These are phyloP conservation scores for Eupsilia transversa DNA, from an alignment of 2,888 invertebrate species.

Conservation along the genomic window DNA sequence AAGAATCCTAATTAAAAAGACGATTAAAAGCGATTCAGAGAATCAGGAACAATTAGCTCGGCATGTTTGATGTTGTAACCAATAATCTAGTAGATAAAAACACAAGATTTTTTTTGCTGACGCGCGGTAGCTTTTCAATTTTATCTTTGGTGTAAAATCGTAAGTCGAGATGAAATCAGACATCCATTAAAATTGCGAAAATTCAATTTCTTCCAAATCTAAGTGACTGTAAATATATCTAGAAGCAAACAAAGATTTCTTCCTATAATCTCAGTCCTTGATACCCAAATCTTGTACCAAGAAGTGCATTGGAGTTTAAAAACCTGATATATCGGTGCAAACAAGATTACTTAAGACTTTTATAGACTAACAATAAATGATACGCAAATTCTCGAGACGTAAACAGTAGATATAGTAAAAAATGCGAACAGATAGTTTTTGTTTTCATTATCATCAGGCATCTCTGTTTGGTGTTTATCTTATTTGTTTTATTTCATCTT, in stretches of 20 bases:
- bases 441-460: constrained; percentile 26
- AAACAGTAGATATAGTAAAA: constrained; percentile 26
- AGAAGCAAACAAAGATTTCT: constrained; percentile 1
- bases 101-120: neutral
- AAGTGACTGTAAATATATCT: neutral
- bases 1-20: constrained; percentile 52
- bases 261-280: constrained; percentile 10
- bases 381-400: constrained; percentile 24
- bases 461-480: constrained; percentile 10
- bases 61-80: constrained; percentile 22
- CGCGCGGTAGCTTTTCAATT: neutral
- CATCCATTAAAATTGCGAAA: neutral
- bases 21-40: constrained; percentile 38
- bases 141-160: neutral
- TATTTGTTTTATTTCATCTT: neutral
- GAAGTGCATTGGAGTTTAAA: constrained; percentile 22
- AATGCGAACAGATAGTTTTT: constrained; percentile 24
- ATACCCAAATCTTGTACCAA: neutral
- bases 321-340: constrained; percentile 28
- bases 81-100: constrained; percentile 12
- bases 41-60: constrained; percentile 50
- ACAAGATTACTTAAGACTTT: constrained; percentile 39
- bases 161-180: constrained; percentile 12
- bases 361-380: constrained; percentile 27
- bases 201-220: neutral